Evolutionary conservation across 2,113 vertebrate species (phyloP).

Genomic region (Corydoras sp.): DNA sequence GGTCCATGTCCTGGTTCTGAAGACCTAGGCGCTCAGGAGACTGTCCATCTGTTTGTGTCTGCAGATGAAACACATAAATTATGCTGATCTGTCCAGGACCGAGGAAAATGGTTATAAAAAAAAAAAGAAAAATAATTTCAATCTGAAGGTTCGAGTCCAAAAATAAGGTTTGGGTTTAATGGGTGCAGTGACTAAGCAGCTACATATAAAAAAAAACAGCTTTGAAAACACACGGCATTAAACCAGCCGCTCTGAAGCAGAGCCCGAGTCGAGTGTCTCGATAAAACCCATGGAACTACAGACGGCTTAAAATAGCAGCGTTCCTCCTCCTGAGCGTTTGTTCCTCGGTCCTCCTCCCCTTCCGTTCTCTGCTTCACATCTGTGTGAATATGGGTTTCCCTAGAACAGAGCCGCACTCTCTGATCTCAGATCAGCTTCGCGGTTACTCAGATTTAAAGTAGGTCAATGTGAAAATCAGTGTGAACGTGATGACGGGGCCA

Average conservation of each 20-base stretch:
- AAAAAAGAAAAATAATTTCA: conserved; percentile 23
- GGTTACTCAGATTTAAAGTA: conserved; percentile 8
- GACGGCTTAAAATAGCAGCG: conserved; percentile 35
- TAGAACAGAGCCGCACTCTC: not conserved
- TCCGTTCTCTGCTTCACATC: conserved; percentile 10
- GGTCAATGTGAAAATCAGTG: not conserved
- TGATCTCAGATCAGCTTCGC: conserved; percentile 16
- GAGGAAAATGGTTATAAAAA: too few relatives aligned
- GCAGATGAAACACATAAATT: too few relatives aligned
- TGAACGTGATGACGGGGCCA: conserved; percentile 33
- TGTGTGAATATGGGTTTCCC: conserved; percentile 23
- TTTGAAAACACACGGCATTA: not conserved
- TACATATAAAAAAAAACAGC: not conserved
- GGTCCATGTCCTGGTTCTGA: too few relatives aligned
- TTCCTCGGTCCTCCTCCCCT: conserved; percentile 23
- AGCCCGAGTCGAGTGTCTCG: conserved; percentile 6
- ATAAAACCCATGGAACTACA: conserved; percentile 30
- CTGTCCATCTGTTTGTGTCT: too few relatives aligned
- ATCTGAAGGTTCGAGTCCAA: conserved; percentile 1
- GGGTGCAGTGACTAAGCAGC: conserved; percentile 9
- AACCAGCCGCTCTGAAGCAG: conserved; percentile 27
- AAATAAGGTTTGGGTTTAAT: conserved; percentile 24
- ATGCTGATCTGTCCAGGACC: too few relatives aligned
- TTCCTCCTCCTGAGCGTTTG: conserved; percentile 21
- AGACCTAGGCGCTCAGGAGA: too few relatives aligned